Percentiles rank a stretch among this genome's conserved stretches.
These are phyloP conservation scores for Napeogenes inachia DNA, from an alignment of 2,888 invertebrate genomes.

Conservation along the genomic window DNA sequence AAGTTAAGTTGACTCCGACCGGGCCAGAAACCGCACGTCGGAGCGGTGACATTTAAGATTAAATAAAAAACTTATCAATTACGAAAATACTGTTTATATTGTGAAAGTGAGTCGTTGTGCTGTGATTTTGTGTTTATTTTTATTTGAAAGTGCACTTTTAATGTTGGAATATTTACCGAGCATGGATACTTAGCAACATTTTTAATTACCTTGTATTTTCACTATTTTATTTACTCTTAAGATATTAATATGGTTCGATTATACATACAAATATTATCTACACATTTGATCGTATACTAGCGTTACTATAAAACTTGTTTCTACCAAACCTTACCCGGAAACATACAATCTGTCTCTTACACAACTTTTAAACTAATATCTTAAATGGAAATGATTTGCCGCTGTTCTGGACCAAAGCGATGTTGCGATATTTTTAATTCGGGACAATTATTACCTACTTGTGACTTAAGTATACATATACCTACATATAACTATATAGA, in stretches of 20 bases:
- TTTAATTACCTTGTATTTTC: constrained; percentile 1
- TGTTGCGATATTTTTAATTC: not conserved
- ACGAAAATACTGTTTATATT: constrained; percentile 19
- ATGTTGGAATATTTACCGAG: constrained; percentile 34
- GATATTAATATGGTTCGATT: not conserved
- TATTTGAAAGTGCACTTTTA: constrained; percentile 18
- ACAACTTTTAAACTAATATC: not conserved
- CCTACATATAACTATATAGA: no score
- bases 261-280: no score
- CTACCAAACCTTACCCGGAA: constrained; percentile 25
- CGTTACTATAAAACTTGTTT: constrained; percentile 27
- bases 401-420: constrained; percentile 8
- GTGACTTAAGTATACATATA: not conserved
- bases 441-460: not conserved
- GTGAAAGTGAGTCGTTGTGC: constrained; percentile 21
- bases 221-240: not conserved
- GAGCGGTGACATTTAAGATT: constrained; percentile 37
- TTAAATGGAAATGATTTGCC: constrained; percentile 2
- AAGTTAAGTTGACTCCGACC: constrained; percentile 54
- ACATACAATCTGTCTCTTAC: constrained; percentile 14
- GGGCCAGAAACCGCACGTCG: constrained; percentile 48
- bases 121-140: constrained; percentile 24
- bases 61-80: constrained; percentile 13
- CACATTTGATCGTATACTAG: not conserved
- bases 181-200: constrained; percentile 26